Evolutionary conservation across 2,888 invertebrate species (phyloP), one percentile per base, ranked within the genome.

Genomic region (Drosophila testacea): DNA sequence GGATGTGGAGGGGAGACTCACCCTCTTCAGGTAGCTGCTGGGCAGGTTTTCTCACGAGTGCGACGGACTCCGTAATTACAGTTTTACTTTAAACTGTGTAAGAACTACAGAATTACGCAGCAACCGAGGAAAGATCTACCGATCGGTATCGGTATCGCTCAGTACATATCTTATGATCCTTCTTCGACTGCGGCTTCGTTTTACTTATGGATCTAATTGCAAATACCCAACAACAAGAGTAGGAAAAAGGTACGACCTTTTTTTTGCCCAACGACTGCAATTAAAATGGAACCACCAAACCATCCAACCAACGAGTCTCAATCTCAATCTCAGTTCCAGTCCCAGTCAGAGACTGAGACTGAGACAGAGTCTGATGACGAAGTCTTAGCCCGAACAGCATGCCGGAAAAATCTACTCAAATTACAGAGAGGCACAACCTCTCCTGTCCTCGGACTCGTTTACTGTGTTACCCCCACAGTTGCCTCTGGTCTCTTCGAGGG

Each of bases 161-260:
- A 28, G 75, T 82, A 34, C 22, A 22, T 28, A 28, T 39, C 52
- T 38, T 39, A 13, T 36, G 22, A 22, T 50, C 22, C 50, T 55
- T n/a, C 42, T n/a, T 77, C 74, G 70, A 74, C 71, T 82, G 85
- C 82, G 89, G 88, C 83, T 87, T 85, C 88, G 61, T 77, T 72
- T 88, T 88, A 76, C 88, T 82, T 69, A 61, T 81, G 83, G 83
- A 83, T 83, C 83, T 83, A 86, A 83, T 83, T 83, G 83, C 83
- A 83, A 75, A 74, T 73, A 60, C 59, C 75, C 69, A 69, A 22
- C 63, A 62, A 48, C 54, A 48, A 32, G 65, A 54, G 51, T 39
- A 9, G 28, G 13, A 10, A 52, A 52, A 52, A 39, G 52, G 52
- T 38, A 38, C 70, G 62, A 88, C 83, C 87, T 88, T 86, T 32